Base-by-base conservation (phyloP, 1,140 invertebrate genomes). In the Drosophila suzukii region DNA sequence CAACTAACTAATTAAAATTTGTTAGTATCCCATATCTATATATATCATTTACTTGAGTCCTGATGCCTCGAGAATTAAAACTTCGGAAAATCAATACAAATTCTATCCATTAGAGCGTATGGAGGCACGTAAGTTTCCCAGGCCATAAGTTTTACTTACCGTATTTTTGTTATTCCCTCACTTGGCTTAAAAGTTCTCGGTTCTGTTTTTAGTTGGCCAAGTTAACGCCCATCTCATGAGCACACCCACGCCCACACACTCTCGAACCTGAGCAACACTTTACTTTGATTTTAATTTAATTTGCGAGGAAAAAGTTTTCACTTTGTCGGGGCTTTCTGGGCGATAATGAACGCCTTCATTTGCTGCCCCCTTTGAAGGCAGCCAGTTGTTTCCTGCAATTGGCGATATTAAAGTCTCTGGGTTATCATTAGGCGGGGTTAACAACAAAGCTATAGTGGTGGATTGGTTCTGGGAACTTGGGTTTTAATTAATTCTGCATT, bases 221-320 rank as follows among this genome's bases (percentile, higher is more conserved):
- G 59, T 47, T 70, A 38, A 63, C 76, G 75, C 60, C 56, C 60
- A 53, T 41, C 67, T 17, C 13, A 30, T 44, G 24, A 44, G 46
- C n/a, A 56, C 51, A 17, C 12, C 41, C 47, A 41, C 39, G 24
- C 50, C 41, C 56, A 54, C 44, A 27, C 12, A 59, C 46, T 43
- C 44, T n/a, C 39, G 39, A 62, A 47, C 53, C 41, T 11, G 6
- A 10, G 46, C n/a, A 30, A 32, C 57, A 62, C 58, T 76, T 71
- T 72, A 41, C 44, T 63, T 63, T 62, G 57, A 71, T 70, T 84
- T 84, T 79, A 79, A 83, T 76, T 83, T 56, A 79, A 83, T 79
- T 79, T 83, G 62, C 49, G 15, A 47, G 44, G 46, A 39, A 61
- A 61, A 82, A 78, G 43, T 78, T 81, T 81, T 46, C 54, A 68